These are phyloP conservation scores for Saguinus imperator DNA, from an alignment of 2,113 vertebrate genomes.

Conservation along the genomic window DNA sequence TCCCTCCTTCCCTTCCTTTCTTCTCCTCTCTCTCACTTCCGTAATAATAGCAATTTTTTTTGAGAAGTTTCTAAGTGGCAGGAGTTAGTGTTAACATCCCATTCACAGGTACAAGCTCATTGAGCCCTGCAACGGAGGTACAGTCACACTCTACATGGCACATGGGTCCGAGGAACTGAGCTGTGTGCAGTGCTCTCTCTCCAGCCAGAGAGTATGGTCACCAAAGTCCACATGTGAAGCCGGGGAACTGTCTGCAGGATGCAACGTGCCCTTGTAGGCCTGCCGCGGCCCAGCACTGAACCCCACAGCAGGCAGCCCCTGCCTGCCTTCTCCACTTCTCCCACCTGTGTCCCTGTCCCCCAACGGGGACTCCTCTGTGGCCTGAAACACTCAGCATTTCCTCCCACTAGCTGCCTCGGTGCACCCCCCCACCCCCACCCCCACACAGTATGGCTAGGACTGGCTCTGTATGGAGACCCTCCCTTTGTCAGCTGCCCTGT, in stretches of 20 bases:
- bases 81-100: too few species aligned
- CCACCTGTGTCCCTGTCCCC: background rate
- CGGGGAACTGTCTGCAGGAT: accelerated
- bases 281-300: background rate
- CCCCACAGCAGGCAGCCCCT: background rate
- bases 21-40: background rate
- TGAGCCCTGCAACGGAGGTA: background rate
- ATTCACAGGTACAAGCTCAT: accelerated
- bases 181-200: background rate
- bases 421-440: too few species aligned
- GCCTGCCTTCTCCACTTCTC: background rate
- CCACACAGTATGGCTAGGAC: background rate
- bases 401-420: accelerated
- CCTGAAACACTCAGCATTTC: background rate
- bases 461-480: background rate
- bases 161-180: accelerated
- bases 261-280: accelerated
- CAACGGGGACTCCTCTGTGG: background rate
- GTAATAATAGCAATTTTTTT: accelerated
- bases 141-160: accelerated
- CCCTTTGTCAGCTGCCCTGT: accelerated
- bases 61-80: background rate
- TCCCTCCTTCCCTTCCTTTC: background rate
- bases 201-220: background rate
- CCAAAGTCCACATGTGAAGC: background rate